Evolutionary conservation across 1,140 invertebrate genomes (phyloP).

Genomic region (Dinoponera quadriceps): DNA sequence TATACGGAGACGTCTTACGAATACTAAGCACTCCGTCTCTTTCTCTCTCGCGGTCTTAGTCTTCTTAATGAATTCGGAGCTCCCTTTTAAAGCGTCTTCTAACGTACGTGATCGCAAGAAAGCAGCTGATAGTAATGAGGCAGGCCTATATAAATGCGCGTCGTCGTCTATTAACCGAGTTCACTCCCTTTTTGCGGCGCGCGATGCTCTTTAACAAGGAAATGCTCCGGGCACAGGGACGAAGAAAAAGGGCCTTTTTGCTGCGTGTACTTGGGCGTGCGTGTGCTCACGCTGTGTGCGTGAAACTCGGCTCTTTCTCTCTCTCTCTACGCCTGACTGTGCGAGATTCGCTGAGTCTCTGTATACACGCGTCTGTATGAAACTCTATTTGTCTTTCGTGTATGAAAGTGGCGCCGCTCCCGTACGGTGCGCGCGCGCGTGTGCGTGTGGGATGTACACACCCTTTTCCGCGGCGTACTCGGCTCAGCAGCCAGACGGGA

Average conservation of each 20-base stretch:
- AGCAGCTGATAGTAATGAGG: not conserved
- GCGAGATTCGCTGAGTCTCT: not conserved
- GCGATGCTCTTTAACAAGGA: conserved; percentile 44
- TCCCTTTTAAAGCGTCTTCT: not conserved
- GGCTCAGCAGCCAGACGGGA: conserved; percentile 69
- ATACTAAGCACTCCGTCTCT: not conserved
- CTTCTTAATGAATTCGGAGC: not conserved
- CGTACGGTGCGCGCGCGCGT: not conserved
- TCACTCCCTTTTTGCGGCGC: conserved; percentile 19
- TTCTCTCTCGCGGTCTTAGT: not conserved
- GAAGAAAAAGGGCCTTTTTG: conserved; percentile 58
- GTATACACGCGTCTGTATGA: not conserved
- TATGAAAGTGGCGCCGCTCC: not conserved
- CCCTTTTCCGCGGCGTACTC: conserved; percentile 58
- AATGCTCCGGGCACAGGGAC: conserved; percentile 30
- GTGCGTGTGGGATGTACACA: conserved; percentile 46
- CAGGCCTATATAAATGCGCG: conserved; percentile 26
- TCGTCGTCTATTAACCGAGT: conserved; percentile 66
- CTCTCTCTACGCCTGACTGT: not conserved
- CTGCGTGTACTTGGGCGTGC: conserved; percentile 28
- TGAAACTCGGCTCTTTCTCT: not conserved
- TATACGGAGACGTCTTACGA: not conserved
- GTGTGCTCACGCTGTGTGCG: not conserved
- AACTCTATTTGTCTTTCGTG: conserved; percentile 29
- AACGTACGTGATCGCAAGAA: too few species aligned